Evolutionary conservation across 2,888 invertebrate genomes (phyloP), one percentile per base, ranked within the genome.

Genomic region (Cephus nigrinus): DNA sequence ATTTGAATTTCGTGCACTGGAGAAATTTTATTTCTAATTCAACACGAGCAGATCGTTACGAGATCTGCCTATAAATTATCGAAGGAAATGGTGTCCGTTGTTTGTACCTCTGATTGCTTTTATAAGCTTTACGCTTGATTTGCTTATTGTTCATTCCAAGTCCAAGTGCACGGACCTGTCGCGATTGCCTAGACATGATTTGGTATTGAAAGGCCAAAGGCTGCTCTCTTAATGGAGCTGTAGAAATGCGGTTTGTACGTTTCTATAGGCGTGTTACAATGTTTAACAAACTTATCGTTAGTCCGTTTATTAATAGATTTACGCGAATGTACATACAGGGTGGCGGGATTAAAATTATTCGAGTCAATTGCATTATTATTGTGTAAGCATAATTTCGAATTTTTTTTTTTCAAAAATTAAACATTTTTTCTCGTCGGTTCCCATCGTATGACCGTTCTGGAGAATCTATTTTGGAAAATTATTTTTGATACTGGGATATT

Each of bases 91-190:
- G 23, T 9, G 55, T 23, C 23, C 55, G 55, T 40, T 40, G 40
- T 55, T 55, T 5, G 55, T 55, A 23, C 55, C 55, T 55, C 9
- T 55, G 23, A 55, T 55, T 55, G 55, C 55, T 55, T 55, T 23
- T 55, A 55, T 55, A 55, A 55, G 55, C 55, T 55, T 55, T 55
- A 55, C 55, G 55, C 55, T 68, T 74, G 55, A 74, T 68, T 74
- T 72, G 69, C 36, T 76, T 78, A 76, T 76, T 33, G 40, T 32
- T 69, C 77, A 75, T 76, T 69, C 69, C 31, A 36, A 71, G 69
- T 69, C 75, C 69, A 71, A 33, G 33, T 75, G 40, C 72, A 55
- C 73, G 75, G 69, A 55, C 55, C 55, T 55, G 55, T 55, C 55
- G 55, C 55, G 55, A 55, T 55, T 23, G 55, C 55, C 55, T 55